Evolutionary conservation across 2,797 vertebrate species (phyloP).

Genomic region (Garrulus glandarius): DNA sequence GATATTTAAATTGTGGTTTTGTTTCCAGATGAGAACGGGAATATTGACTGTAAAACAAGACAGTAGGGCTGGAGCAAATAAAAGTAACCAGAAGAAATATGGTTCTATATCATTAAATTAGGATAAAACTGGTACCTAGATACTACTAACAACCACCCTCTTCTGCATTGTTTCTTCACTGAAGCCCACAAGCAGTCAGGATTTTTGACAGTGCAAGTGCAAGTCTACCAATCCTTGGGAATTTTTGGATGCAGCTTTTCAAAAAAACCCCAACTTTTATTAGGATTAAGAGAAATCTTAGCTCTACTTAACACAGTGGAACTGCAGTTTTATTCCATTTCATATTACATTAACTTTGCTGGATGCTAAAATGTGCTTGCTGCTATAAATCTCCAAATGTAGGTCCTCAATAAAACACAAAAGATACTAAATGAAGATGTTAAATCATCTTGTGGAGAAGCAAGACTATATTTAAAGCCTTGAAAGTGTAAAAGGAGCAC

Average conservation of each 20-base stretch:
- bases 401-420: neutral
- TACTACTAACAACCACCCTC: neutral
- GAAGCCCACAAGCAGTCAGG: neutral
- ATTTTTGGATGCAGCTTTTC: neutral
- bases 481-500: neutral
- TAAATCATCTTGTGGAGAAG: neutral
- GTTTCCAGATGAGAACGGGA: neutral
- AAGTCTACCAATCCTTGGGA: neutral
- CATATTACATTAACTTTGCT: neutral
- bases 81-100: neutral
- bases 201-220: neutral
- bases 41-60: neutral
- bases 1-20: neutral
- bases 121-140: neutral
- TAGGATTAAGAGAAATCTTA: neutral
- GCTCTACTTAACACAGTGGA: neutral
- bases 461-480: neutral
- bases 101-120: neutral
- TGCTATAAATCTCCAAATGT: neutral
- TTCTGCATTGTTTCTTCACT: neutral
- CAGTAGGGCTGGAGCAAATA: neutral
- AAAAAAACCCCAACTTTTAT: accelerated
- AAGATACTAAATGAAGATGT: neutral
- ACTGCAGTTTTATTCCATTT: neutral
- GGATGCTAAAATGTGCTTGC: neutral